Percentiles rank a stretch among this genome's conserved stretches.
Conservation (phyloP, 2,113 vertebrate species). For the Scytalopus superciliaris region DNA sequence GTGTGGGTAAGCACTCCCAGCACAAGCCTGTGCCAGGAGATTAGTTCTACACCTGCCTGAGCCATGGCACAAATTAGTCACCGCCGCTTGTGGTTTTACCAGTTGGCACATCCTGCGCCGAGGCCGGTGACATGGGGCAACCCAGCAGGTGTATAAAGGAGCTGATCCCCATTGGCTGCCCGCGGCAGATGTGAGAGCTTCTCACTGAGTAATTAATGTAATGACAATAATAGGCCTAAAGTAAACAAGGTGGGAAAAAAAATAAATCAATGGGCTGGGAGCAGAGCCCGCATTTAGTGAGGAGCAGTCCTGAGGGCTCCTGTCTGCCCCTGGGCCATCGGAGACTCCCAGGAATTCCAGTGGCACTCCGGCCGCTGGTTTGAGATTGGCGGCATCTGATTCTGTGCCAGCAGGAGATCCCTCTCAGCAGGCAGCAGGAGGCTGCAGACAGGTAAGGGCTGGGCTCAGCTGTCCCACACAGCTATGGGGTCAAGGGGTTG, state of each 20-base stretch:
- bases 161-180: slow-evolving; percentile 60
- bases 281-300: slow-evolving; percentile 10
- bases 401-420: background rate
- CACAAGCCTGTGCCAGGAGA: background rate
- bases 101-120: background rate
- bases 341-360: background rate
- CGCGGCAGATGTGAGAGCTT: slow-evolving; percentile 11
- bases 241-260: slow-evolving; percentile 57
- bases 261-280: slow-evolving; percentile 61
- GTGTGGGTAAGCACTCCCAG: background rate
- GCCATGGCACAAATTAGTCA: slow-evolving; percentile 55
- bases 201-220: slow-evolving; percentile 64
- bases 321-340: background rate
- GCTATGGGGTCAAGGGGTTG: background rate
- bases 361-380: background rate
- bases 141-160: slow-evolving; percentile 16
- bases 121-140: background rate
- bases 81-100: slow-evolving; percentile 33
- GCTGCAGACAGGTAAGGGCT: slow-evolving; percentile 49
- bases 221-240: slow-evolving; percentile 68
- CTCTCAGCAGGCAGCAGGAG: background rate
- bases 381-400: accelerated
- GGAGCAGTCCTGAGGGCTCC: background rate
- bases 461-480: background rate
- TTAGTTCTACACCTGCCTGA: background rate